phyloP scores from a whole-genome alignment of 2,888 invertebrate species.

The Cerastis rubricosa region DNA sequence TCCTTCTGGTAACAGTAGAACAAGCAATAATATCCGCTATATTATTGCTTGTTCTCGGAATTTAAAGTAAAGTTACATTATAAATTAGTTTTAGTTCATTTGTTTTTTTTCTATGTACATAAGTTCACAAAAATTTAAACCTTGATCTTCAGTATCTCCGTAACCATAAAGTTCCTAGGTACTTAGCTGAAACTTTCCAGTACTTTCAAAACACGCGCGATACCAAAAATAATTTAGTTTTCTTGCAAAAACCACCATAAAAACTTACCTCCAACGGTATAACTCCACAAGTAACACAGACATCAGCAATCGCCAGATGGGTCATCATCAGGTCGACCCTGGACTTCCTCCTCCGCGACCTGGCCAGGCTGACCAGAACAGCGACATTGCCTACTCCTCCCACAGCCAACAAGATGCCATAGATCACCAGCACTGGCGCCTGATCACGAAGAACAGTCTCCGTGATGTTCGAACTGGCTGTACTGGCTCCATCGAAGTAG shows the following conservation, averaged over 20 bases:
- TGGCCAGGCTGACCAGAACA: conserved; percentile 92
- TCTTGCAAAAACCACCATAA: background rate
- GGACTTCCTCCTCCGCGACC: conserved; percentile 92
- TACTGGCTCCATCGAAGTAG: conserved; percentile 77
- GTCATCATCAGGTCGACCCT: conserved; percentile 95
- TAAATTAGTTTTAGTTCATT: background rate
- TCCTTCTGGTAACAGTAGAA: background rate
- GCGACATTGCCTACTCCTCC: conserved; percentile 94
- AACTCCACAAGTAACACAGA: conserved; percentile 95
- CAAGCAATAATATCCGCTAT: no score
- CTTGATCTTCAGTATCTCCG: background rate
- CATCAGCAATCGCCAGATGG: conserved; percentile 94
- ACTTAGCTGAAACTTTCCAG: background rate
- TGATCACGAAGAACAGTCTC: conserved; percentile 75
- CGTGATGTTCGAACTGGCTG: conserved; percentile 58
- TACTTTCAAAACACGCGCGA: background rate
- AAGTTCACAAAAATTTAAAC: background rate
- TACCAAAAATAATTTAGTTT: no score
- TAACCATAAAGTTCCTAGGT: background rate
- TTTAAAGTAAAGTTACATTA: background rate
- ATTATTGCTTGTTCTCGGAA: no score
- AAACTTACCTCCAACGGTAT: conserved; percentile 93
- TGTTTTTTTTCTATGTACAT: background rate
- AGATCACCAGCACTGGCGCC: conserved; percentile 90
- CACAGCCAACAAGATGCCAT: conserved; percentile 91